Percentiles rank a stretch among this genome's conserved stretches.
Evolutionary conservation across 1,140 invertebrate species (phyloP).

Genomic region (Gonioctena quinquepunctata): DNA sequence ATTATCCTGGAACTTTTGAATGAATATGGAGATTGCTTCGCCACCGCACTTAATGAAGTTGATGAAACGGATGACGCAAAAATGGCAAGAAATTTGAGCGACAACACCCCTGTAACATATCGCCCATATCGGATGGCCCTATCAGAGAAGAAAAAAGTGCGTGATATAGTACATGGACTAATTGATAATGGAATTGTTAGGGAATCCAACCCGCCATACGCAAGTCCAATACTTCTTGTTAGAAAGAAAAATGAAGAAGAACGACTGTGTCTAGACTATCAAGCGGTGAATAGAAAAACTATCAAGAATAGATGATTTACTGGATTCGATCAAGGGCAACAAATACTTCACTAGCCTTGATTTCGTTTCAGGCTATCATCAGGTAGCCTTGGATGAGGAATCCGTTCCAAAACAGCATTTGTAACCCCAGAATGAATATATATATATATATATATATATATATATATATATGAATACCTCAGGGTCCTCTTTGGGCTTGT

Average conservation of each 20-base stretch:
- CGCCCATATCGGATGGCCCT: conserved; percentile 21
- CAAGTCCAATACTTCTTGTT: conserved; percentile 50
- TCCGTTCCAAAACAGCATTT: conserved; percentile 44
- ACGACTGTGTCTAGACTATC: conserved; percentile 52
- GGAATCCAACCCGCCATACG: conserved; percentile 50
- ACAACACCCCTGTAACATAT: conserved; percentile 12
- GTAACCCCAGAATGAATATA: conserved; percentile 44
- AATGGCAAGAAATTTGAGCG: conserved; percentile 12
- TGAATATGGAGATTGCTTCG: neutral
- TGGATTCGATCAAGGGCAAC: conserved; percentile 41
- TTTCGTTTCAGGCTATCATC: conserved; percentile 38
- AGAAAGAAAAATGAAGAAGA: conserved; percentile 45
- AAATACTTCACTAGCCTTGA: conserved; percentile 43
- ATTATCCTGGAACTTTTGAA: neutral
- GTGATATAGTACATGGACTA: conserved; percentile 30
- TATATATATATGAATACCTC: conserved; percentile 58
- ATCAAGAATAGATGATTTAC: conserved; percentile 53
- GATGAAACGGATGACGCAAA: neutral
- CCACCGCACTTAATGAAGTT: neutral
- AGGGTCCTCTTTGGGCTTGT: conserved; percentile 57
- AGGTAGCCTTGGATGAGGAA: conserved; percentile 44
- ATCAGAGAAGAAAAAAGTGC: conserved; percentile 16
- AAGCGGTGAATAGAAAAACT: conserved; percentile 48
- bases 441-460: too few relatives aligned
- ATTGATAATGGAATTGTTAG: conserved; percentile 48